phyloP scores from a whole-genome alignment of 2,113 vertebrate genomes.

The Notechis scutatus region DNA sequence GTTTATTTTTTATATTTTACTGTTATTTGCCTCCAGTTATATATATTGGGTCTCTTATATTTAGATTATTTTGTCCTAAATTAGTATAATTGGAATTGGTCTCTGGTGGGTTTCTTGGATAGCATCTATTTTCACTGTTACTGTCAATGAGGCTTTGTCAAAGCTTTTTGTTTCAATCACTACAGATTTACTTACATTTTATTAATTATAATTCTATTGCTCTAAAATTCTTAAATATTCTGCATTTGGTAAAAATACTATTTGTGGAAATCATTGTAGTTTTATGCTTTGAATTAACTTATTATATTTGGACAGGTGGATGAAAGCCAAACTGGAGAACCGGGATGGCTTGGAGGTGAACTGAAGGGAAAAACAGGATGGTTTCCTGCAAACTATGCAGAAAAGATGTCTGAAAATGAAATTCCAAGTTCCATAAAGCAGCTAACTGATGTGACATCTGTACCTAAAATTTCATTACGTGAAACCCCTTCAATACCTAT shows the following conservation, averaged over 20 bases:
- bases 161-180: neutral
- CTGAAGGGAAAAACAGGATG: conserved; percentile 93
- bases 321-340: conserved; percentile 95
- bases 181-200: neutral
- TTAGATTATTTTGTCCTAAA: neutral
- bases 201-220: neutral
- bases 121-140: neutral
- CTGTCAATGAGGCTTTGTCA: neutral
- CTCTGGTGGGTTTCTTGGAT: neutral
- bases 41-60: neutral
- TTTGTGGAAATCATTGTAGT: neutral
- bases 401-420: conserved; percentile 89
- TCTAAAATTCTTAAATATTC: neutral
- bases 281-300: conserved; percentile 10
- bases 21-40: neutral
- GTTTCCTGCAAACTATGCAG: conserved; percentile 98
- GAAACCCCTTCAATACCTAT: conserved; percentile 60
- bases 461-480: conserved; percentile 72
- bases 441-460: conserved; percentile 47
- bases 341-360: conserved; percentile 96
- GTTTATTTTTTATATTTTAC: neutral
- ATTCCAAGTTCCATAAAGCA: conserved; percentile 77
- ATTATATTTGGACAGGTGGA: conserved; percentile 79
- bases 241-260: neutral
- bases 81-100: neutral